Evolutionary conservation across 2,113 vertebrate genomes (phyloP).

Genomic region (Capra hircus): DNA sequence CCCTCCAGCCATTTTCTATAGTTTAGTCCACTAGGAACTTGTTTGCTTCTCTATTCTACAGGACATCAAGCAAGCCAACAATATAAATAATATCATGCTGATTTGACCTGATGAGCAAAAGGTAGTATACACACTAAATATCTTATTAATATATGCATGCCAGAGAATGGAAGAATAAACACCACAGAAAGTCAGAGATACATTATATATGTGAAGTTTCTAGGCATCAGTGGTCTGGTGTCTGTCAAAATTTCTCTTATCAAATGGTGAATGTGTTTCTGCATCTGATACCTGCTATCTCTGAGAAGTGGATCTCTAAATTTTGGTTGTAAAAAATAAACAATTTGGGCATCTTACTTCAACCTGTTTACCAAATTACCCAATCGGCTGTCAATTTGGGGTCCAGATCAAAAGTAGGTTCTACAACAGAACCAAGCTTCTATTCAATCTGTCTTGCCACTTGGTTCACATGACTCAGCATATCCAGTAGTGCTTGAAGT

Average conservation of each 20-base stretch:
- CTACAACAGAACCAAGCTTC: background rate
- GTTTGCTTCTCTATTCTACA: background rate
- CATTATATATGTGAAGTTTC: background rate
- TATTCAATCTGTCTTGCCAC: background rate
- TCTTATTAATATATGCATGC: background rate
- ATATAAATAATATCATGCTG: background rate
- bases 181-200: background rate
- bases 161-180: background rate
- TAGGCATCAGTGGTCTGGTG: background rate
- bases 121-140: background rate
- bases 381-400: background rate
- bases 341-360: background rate
- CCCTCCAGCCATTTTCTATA: background rate
- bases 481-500: background rate
- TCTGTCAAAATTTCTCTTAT: background rate
- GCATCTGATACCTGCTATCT: background rate
- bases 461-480: background rate
- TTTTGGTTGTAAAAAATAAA: background rate
- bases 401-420: background rate
- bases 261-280: background rate
- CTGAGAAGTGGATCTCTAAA: background rate
- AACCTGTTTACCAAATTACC: background rate
- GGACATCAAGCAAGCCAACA: background rate
- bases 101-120: background rate
- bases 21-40: background rate